Percentiles rank a stretch among this genome's conserved stretches.
These are phyloP conservation scores for Octopus sinensis DNA, from an alignment of 1,140 invertebrate genomes.

Conservation along the genomic window DNA sequence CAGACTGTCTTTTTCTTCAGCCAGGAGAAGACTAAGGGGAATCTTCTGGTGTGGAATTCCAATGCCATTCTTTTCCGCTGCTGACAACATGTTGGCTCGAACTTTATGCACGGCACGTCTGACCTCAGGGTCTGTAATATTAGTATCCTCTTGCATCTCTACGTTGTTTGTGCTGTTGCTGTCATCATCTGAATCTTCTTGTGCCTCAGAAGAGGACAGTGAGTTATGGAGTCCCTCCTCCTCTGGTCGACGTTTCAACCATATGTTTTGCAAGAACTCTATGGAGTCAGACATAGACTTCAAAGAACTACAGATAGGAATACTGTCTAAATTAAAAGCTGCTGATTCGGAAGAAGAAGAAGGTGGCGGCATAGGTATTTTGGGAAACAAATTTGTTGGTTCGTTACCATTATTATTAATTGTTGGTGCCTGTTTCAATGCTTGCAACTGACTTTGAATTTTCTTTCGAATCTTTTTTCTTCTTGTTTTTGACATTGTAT, in stretches of 20 bases:
- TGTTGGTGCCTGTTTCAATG: background rate
- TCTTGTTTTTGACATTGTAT: background rate
- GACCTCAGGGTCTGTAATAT: background rate
- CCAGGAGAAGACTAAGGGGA: background rate
- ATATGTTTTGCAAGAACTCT: background rate
- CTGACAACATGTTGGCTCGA: background rate
- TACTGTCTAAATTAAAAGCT: background rate
- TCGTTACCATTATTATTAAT: background rate
- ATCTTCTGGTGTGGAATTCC: background rate
- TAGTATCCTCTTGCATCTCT: background rate
- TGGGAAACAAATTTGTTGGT: background rate
- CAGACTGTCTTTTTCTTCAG: slow-evolving; percentile 6
- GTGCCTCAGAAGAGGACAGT: background rate
- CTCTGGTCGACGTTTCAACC: background rate
- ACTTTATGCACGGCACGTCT: background rate
- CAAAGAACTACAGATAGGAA: background rate
- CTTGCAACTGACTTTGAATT: background rate
- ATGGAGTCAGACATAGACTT: background rate
- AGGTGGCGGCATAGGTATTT: background rate
- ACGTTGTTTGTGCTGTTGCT: background rate
- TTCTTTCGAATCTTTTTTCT: slow-evolving; percentile 1
- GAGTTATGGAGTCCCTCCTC: background rate
- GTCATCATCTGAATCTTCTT: background rate
- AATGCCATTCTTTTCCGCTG: background rate
- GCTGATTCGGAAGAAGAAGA: background rate